These are phyloP conservation scores for Caradrina kadenii DNA, from an alignment of 2,888 invertebrate species.

Conservation along the genomic window DNA sequence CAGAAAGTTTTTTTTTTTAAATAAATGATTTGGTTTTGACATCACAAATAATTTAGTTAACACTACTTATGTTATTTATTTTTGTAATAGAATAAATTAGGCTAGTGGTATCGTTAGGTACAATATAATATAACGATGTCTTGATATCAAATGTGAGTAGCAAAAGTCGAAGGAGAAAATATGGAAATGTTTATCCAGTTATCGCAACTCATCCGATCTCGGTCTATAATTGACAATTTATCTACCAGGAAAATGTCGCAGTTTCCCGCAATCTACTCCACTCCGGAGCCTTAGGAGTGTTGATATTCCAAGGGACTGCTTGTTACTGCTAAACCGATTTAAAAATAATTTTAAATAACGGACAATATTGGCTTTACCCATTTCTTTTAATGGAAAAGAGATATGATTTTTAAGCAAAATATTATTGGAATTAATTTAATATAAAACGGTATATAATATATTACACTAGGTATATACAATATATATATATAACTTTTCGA, in stretches of 20 bases:
- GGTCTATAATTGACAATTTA: slow-evolving; percentile 30
- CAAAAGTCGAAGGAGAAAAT: not conserved
- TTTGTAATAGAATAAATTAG: too few relatives aligned
- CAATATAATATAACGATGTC: not conserved
- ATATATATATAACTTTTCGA: too few relatives aligned
- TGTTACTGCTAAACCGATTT: slow-evolving; percentile 7
- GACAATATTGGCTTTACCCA: not conserved
- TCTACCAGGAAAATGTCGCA: slow-evolving; percentile 38
- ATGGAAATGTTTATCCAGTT: slow-evolving; percentile 8
- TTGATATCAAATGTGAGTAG: too few relatives aligned
- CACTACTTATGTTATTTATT: too few relatives aligned
- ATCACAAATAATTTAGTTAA: too few relatives aligned
- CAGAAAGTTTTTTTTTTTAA: too few relatives aligned
- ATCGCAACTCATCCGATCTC: not conserved
- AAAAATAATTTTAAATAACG: not conserved
- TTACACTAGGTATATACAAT: too few relatives aligned
- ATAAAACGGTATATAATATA: too few relatives aligned
- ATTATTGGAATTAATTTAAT: too few relatives aligned
- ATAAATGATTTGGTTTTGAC: too few relatives aligned
- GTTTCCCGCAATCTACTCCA: slow-evolving; percentile 15
- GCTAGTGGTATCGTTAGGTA: not conserved
- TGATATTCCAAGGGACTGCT: slow-evolving; percentile 8
- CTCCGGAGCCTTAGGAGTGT: not conserved
- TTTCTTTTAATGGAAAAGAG: too few relatives aligned
- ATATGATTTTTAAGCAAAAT: too few relatives aligned